These are phyloP conservation scores for Trichonephila inaurata DNA, from an alignment of 1,140 invertebrate genomes.

Conservation along the genomic window DNA sequence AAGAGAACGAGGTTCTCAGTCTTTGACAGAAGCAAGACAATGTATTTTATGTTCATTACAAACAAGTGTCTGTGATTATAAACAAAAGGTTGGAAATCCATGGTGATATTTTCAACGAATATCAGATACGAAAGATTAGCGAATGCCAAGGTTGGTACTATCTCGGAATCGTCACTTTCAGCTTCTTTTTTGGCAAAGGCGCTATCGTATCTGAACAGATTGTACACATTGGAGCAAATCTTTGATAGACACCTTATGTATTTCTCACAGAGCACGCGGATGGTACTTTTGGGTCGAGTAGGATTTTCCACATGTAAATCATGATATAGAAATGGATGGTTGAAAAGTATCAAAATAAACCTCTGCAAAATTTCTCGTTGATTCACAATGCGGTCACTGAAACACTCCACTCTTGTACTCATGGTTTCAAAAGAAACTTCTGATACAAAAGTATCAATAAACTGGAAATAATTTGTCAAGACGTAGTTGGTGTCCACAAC, in stretches of 20 bases:
- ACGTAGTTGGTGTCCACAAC: slow-evolving; percentile 45
- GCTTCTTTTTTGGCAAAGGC: not conserved
- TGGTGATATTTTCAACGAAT: slow-evolving; percentile 64
- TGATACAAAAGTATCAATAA: slow-evolving; percentile 54
- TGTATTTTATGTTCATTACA: slow-evolving; percentile 17
- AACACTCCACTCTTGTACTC: not conserved
- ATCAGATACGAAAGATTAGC: slow-evolving; percentile 59
- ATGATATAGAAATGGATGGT: slow-evolving; percentile 58
- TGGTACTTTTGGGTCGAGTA: slow-evolving; percentile 45
- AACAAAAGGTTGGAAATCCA: slow-evolving; percentile 53
- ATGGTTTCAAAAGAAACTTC: slow-evolving; percentile 51
- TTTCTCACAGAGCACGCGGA: slow-evolving; percentile 11
- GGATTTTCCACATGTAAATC: slow-evolving; percentile 17
- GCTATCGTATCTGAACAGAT: slow-evolving; percentile 35
- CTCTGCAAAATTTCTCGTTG: slow-evolving; percentile 53
- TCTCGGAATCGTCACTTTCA: not conserved
- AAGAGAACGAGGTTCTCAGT: slow-evolving; percentile 50
- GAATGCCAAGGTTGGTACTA: slow-evolving; percentile 36
- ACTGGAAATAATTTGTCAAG: slow-evolving; percentile 29
- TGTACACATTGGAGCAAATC: slow-evolving; percentile 64
- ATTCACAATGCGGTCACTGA: not conserved
- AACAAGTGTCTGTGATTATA: slow-evolving; percentile 48
- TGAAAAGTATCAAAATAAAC: slow-evolving; percentile 53
- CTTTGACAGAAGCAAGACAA: not conserved
- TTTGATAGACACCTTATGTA: not conserved